Evolutionary conservation across 2,888 invertebrate genomes (phyloP).

Genomic region (Phragmatobia fuliginosa): DNA sequence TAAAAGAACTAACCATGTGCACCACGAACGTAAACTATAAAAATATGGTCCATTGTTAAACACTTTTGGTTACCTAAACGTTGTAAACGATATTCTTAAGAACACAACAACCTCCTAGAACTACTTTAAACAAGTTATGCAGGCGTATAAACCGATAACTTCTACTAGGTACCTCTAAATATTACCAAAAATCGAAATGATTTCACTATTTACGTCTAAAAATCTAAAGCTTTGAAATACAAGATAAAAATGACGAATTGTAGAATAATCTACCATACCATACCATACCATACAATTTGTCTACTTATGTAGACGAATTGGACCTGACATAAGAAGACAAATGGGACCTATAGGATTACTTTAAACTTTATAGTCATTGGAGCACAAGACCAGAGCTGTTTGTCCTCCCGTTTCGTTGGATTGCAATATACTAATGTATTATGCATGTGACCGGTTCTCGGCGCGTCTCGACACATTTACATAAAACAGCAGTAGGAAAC

Average conservation of each 20-base stretch:
- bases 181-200: neutral
- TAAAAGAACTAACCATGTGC: neutral
- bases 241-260: neutral
- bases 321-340: no score
- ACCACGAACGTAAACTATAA: neutral
- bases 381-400: slow-evolving; percentile 3
- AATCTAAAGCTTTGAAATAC: neutral
- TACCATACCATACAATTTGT: no score
- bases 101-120: neutral
- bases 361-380: slow-evolving; percentile 7
- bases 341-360: slow-evolving; percentile 1
- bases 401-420: neutral
- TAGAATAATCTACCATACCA: no score
- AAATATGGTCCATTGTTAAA: neutral
- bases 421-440: slow-evolving; percentile 32
- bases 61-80: neutral
- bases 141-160: neutral
- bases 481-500: slow-evolving; percentile 23
- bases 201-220: neutral
- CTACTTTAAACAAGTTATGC: neutral
- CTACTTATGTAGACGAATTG: neutral
- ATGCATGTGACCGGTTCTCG: slow-evolving; percentile 42
- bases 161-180: neutral
- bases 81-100: neutral
- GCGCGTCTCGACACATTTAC: slow-evolving; percentile 29